phyloP scores from a whole-genome alignment of 2,113 vertebrate species.

The Anoura caudifer region DNA sequence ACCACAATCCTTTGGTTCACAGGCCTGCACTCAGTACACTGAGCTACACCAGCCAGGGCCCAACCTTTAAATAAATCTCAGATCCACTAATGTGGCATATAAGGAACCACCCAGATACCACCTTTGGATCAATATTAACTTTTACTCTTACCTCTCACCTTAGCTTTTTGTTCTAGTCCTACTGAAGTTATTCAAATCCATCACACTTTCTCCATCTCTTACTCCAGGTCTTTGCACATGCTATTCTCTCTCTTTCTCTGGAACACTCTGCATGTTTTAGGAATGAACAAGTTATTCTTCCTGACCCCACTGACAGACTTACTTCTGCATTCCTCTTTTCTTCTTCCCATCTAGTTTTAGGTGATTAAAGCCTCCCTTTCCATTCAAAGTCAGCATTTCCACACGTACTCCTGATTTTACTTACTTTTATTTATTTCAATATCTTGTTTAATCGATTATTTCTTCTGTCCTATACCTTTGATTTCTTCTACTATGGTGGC shows the following conservation, averaged over 20 bases:
- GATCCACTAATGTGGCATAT: background rate
- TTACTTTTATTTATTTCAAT: constrained; percentile 1
- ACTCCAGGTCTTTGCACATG: background rate
- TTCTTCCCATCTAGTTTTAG: background rate
- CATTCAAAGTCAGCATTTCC: background rate
- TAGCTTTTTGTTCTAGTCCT: background rate
- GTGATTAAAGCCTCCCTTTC: background rate
- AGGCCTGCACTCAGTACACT: too few relatives aligned
- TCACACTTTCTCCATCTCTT: background rate
- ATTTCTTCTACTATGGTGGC: background rate
- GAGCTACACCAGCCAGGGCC: too few relatives aligned
- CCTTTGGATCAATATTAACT: background rate
- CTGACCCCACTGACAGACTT: background rate
- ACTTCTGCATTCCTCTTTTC: background rate
- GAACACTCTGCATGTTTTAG: background rate
- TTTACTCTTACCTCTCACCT: background rate
- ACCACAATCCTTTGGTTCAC: too few relatives aligned
- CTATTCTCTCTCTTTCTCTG: background rate
- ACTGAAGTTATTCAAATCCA: background rate
- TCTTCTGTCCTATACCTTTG: background rate
- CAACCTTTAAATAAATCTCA: background rate
- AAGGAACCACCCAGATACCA: background rate
- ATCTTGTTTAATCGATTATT: background rate
- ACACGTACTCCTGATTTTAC: background rate
- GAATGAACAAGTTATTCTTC: background rate